phyloP scores from a whole-genome alignment of 2,888 invertebrate genomes.

The Muschampia plurimacula region DNA sequence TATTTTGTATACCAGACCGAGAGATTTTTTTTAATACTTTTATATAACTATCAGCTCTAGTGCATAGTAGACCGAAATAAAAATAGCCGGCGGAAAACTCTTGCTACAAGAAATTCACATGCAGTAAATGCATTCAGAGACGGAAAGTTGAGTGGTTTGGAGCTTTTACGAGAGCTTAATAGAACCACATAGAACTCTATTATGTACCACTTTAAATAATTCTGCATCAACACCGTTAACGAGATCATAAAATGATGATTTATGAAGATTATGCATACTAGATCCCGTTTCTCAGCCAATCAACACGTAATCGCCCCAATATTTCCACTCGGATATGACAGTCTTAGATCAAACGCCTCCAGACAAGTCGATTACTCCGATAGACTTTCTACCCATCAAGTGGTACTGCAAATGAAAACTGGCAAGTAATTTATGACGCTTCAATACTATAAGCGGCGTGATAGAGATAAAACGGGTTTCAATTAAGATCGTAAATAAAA shows the following conservation, averaged over 20 bases:
- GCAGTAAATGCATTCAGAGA: too few relatives aligned
- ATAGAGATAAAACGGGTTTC: slow-evolving; percentile 61
- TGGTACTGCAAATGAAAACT: slow-evolving; percentile 33
- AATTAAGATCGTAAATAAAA: slow-evolving; percentile 61
- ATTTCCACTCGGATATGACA: not conserved
- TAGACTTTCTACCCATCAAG: slow-evolving; percentile 37
- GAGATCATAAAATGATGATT: not conserved
- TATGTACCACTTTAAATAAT: not conserved
- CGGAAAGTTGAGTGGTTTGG: not conserved
- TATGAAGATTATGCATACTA: not conserved
- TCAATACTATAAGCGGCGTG: slow-evolving; percentile 51
- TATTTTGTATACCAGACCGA: too few relatives aligned
- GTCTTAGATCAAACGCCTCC: slow-evolving; percentile 29
- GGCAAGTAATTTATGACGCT: slow-evolving; percentile 44
- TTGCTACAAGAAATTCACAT: too few relatives aligned
- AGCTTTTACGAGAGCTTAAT: not conserved
- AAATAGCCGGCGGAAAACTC: too few relatives aligned
- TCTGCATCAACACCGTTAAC: not conserved
- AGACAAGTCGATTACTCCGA: slow-evolving; percentile 46
- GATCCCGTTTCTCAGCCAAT: slow-evolving; percentile 1
- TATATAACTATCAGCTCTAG: too few relatives aligned
- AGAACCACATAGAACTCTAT: too few relatives aligned
- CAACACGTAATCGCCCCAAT: not conserved
- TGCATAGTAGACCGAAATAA: too few relatives aligned
- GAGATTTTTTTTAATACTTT: too few relatives aligned